Percentiles rank a stretch among this genome's conserved stretches.
These are phyloP conservation scores for Lepus americanus DNA, from an alignment of 2,113 vertebrate genomes.

Conservation along the genomic window DNA sequence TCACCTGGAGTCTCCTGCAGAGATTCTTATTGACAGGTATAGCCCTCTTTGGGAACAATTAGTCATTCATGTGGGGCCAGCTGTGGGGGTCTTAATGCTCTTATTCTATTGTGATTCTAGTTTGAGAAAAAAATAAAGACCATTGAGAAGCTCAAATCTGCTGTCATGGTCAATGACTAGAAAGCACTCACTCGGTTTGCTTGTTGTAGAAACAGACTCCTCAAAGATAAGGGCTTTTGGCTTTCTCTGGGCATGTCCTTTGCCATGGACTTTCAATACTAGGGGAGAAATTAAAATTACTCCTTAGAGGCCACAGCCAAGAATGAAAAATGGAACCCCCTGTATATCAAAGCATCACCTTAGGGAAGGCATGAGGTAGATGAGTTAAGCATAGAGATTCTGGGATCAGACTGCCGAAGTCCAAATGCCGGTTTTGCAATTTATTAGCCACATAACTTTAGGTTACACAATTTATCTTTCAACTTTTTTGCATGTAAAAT, in stretches of 20 bases:
- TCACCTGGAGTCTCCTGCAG: neutral
- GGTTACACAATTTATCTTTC: neutral
- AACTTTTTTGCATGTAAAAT: slow-evolving; percentile 22
- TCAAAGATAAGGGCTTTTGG: neutral
- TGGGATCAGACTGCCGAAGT: neutral
- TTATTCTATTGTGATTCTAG: neutral
- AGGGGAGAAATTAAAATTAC: neutral
- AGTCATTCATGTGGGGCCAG: neutral
- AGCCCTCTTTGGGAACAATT: neutral
- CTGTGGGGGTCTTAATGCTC: neutral
- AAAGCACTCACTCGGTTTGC: neutral
- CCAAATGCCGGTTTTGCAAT: neutral
- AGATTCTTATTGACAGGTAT: neutral
- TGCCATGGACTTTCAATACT: neutral
- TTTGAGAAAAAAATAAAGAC: neutral
- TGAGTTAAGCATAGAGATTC: neutral
- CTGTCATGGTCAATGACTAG: neutral
- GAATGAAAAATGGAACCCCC: neutral
- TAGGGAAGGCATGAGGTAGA: neutral
- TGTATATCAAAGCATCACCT: neutral
- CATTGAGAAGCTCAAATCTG: neutral
- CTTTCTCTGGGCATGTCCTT: neutral
- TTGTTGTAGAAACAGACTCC: neutral
- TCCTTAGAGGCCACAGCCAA: neutral
- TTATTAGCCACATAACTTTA: neutral